Evolutionary conservation across 2,888 invertebrate species (phyloP).

Genomic region (Himalopsyche kuldschensis): DNA sequence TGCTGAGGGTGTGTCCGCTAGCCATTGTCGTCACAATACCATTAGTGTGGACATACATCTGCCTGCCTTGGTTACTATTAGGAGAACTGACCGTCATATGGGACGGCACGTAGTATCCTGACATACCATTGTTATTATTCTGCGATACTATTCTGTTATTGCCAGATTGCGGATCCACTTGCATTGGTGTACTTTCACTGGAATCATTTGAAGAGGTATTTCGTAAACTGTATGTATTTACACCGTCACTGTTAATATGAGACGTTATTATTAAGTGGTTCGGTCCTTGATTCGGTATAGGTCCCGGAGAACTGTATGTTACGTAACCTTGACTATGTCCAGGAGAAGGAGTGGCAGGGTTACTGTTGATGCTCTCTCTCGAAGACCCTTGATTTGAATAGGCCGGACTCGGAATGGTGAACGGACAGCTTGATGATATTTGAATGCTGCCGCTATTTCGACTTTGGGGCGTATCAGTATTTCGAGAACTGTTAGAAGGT

Average conservation of each 20-base stretch:
- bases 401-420: constrained; percentile 56
- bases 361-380: constrained; percentile 50
- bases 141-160: constrained; percentile 31
- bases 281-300: constrained; percentile 42
- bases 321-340: constrained; percentile 49
- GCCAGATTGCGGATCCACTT: neutral
- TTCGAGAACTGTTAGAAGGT: constrained; percentile 58
- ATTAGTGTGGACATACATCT: constrained; percentile 47
- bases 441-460: constrained; percentile 48
- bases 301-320: constrained; percentile 54
- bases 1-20: constrained; percentile 74
- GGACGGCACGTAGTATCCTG: constrained; percentile 26
- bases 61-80: constrained; percentile 19
- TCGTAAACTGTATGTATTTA: constrained; percentile 11
- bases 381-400: constrained; percentile 55
- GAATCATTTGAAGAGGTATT: constrained; percentile 21
- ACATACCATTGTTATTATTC: constrained; percentile 15
- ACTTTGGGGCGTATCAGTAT: constrained; percentile 55
- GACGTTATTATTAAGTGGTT: constrained; percentile 17
- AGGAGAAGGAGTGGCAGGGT: constrained; percentile 51
- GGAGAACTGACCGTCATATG: constrained; percentile 12
- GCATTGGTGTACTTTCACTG: neutral
- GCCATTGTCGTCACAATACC: constrained; percentile 60
- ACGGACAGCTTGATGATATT: constrained; percentile 49
- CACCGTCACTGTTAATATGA: constrained; percentile 13